Evolutionary conservation across 1,140 invertebrate species (phyloP), one percentile per base, ranked within the genome.

Genomic region (Catajapyx aquilonaris): DNA sequence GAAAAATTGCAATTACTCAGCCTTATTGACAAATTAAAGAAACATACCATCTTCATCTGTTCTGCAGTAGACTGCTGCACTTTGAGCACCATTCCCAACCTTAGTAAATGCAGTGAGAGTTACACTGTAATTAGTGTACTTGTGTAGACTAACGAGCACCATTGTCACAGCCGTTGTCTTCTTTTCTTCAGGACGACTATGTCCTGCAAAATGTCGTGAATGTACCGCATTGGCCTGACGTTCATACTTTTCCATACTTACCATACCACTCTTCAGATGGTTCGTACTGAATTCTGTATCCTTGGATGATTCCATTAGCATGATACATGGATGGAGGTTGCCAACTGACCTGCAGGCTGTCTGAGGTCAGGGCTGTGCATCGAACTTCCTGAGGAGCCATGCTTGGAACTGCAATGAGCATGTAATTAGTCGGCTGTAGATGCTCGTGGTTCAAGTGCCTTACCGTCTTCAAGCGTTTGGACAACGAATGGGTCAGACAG

Each of bases 91-190:
- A 55, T 88, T 81, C 2, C 90, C 88, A 32, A 81, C 79, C 32
- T 73, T 66, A 2, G 87, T 94, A 55, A 71, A 87, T 4, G 84
- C 86, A 43, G 83, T 62, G 9, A 88, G 72, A 54, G 83, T 76
- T 31, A 94, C 73, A 32, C 81, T 90, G 55, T 94, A 95, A 61
- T 93, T 94, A n/a, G 84, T 87, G 54, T 74, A 87, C 46, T 84
- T 80, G 42, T 71, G 61, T n/a, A 80, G 50, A 1, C 69, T 69
- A 0, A 66, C 71, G 2, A 79, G 54, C 23, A 76, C 68, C 2
- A 68, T 68, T 10, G 68, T 75, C 20, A 76, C 49, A 2, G 69
- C 69, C 5, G 67, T 70, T 1, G 76, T 79, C 52, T 76, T 77
- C 5, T 69, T 59, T 13, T 66, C 69, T 50, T 74, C 68, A 18